These are phyloP conservation scores for Cisticola juncidis DNA, from an alignment of 2,113 vertebrate genomes.

Conservation along the genomic window DNA sequence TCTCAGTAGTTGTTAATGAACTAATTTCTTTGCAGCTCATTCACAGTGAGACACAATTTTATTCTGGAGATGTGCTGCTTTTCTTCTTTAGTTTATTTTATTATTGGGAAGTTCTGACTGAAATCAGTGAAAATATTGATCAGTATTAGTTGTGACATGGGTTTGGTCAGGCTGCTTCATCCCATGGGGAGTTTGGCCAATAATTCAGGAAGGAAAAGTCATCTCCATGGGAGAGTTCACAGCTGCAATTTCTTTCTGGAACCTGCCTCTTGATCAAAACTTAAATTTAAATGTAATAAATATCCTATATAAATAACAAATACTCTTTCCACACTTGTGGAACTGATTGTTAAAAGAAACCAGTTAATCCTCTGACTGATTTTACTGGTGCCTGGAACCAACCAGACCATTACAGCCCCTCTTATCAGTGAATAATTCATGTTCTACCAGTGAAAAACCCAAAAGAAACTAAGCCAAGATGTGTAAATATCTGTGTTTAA, in stretches of 20 bases:
- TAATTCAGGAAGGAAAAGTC: neutral
- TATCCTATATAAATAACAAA: neutral
- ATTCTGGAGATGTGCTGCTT: neutral
- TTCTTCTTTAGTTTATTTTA: neutral
- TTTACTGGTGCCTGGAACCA: neutral
- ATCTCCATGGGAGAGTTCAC: neutral
- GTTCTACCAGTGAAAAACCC: neutral
- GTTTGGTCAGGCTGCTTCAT: neutral
- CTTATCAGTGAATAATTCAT: neutral
- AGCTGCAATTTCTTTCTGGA: neutral
- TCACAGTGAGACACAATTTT: neutral
- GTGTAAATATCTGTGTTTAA: conserved; percentile 11
- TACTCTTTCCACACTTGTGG: neutral
- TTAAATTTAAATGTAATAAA: neutral
- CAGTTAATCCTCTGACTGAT: neutral
- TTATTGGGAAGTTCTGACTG: neutral
- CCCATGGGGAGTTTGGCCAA: neutral
- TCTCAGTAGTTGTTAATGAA: neutral
- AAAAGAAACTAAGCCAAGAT: neutral
- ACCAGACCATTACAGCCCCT: neutral
- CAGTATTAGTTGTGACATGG: neutral
- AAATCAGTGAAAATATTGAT: neutral
- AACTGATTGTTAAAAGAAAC: neutral
- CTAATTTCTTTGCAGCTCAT: neutral
- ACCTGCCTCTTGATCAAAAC: neutral